Base-by-base conservation (phyloP, 2,888 invertebrate genomes). In the Himalopsyche tibetana region DNA sequence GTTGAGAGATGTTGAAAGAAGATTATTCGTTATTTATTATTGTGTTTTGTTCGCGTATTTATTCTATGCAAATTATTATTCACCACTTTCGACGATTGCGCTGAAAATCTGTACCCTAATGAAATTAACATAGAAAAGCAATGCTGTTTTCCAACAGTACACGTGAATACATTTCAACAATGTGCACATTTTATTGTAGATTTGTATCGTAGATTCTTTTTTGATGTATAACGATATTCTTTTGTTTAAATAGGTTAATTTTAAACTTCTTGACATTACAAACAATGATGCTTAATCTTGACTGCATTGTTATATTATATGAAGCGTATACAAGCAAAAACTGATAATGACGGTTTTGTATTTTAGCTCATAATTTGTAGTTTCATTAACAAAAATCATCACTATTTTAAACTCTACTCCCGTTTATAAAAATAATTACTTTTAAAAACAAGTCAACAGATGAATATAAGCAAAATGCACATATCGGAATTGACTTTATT, bases 1-100 rank as follows among this genome's bases (percentile, higher is more conserved):
- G 51, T 74, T 45, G 40, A 74, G 82, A 85, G 85, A 85, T 85
- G 74, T 82, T 82, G 36, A 80, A 80, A 55, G 56, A 42, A 84
- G 84, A 84, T 84, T 81, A 80, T 45, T n/a, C 9, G 40, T 80
- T 84, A 81, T 80, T 84, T 80, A 84, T 84, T 56, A 38, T 45
- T 83, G 83, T 83, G 51, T 79, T 63, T 40, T 40, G 56, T 84
- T 55, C 55, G 74, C 51, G 74, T 84, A 79, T 84, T 42, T 74
- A 84, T 84, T 84, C 36, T 51, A 84, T 84, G 84, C 51, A 79
- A 79, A 84, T 84, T 79, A 36, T 45, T 40, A 63, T 40, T 82
- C 83, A 38, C 51, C 83, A 69, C 83, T 56, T 28, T 83, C 19
- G 12, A 80, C 38, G 38, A 42, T 80, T 38, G 40, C 36, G 38